These are phyloP conservation scores for Heliocidaris tuberculata DNA, from an alignment of 35 echinoderm and acorn worm genomes.

Conservation along the genomic window DNA sequence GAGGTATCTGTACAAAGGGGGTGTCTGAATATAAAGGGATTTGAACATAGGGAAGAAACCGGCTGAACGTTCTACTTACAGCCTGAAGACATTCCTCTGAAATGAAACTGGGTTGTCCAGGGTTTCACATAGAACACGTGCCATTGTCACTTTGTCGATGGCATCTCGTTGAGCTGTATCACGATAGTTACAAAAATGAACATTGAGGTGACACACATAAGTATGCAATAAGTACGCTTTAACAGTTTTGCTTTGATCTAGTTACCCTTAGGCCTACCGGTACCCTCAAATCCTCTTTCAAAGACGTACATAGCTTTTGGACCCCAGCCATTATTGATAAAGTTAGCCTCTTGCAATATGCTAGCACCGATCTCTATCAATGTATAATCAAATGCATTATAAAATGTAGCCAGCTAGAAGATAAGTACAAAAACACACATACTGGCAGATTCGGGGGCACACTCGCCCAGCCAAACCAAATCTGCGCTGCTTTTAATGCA, in stretches of 20 bases:
- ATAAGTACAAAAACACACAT: no score
- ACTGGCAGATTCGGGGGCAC: no score
- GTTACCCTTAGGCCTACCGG: neutral
- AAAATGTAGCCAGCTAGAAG: no score
- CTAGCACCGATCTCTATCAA: no score
- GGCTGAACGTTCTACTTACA: neutral
- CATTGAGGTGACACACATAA: no score
- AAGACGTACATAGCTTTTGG: neutral
- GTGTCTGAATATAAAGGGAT: neutral
- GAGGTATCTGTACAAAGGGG: neutral
- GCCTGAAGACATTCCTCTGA: neutral
- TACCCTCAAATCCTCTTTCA: neutral
- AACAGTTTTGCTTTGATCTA: neutral
- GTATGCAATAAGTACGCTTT: neutral
- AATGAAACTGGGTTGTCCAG: neutral
- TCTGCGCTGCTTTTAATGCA: no score
- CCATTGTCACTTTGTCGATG: constrained; percentile 37
- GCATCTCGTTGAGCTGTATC: constrained; percentile 25
- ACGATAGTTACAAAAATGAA: neutral
- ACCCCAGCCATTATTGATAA: neutral
- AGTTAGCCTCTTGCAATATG: no score
- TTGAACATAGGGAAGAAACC: neutral
- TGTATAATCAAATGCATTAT: no score
- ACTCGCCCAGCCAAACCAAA: no score
- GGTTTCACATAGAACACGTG: constrained; percentile 52